These are phyloP conservation scores for Enteromius fasciolatus DNA, from an alignment of 2,797 vertebrate species.

Conservation along the genomic window DNA sequence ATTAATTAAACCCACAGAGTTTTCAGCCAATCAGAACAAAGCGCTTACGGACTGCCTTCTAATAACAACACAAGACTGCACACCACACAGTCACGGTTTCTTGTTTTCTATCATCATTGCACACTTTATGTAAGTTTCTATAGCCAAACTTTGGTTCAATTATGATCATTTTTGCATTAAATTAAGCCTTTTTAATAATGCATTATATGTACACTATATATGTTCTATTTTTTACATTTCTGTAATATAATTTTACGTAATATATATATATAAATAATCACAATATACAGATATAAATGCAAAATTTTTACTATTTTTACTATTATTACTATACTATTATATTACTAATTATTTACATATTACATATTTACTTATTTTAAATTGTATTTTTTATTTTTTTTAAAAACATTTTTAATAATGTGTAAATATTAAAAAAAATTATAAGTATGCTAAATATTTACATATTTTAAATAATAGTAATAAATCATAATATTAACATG, in stretches of 20 bases:
- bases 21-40: constrained; percentile 71
- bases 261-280: neutral
- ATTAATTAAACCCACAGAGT: constrained; percentile 83
- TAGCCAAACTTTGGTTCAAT: neutral
- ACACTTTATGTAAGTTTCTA: neutral
- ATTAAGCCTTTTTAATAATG: neutral
- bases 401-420: neutral
- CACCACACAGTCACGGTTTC: neutral
- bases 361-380: neutral
- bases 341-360: neutral
- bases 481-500: neutral
- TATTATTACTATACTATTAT: too few relatives aligned
- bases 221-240: neutral
- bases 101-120: constrained; percentile 1
- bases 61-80: neutral
- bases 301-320: too few relatives aligned
- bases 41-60: neutral
- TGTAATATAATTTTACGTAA: neutral
- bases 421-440: too few relatives aligned
- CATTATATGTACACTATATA: neutral
- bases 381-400: neutral
- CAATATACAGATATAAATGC: neutral
- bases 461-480: neutral
- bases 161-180: neutral
- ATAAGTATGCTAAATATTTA: neutral